Evolutionary conservation across 2,797 vertebrate species (phyloP).

Genomic region (Euphonia xanthogaster): DNA sequence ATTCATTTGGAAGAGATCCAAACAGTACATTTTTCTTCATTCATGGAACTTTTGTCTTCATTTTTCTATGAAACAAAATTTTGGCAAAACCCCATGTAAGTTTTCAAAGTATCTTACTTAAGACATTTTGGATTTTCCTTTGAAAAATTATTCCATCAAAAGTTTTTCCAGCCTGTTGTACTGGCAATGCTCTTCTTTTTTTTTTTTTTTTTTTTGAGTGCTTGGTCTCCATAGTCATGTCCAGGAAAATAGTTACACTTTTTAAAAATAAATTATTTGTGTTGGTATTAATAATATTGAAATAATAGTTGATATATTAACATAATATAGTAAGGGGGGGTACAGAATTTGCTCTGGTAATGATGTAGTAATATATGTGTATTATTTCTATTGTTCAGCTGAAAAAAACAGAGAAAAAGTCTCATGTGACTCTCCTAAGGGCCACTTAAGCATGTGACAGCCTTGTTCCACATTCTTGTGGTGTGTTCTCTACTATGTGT

Average conservation of each 20-base stretch:
- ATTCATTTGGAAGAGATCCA: slow-evolving; percentile 39
- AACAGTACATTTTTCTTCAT: slow-evolving; percentile 53
- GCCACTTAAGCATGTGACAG: not conserved
- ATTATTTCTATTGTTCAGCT: not conserved
- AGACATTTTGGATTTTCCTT: not conserved
- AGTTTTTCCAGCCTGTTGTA: not conserved
- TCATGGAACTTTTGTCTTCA: slow-evolving; percentile 1
- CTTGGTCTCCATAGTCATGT: not conserved
- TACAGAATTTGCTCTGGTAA: not conserved
- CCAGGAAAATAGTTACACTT: not conserved
- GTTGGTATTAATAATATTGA: not conserved
- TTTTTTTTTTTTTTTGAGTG: not conserved
- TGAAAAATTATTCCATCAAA: not conserved
- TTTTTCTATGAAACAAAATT: slow-evolving; percentile 7
- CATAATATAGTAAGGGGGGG: not conserved
- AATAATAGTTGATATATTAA: not conserved
- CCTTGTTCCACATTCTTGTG: not conserved
- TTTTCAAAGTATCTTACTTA: slow-evolving; percentile 1
- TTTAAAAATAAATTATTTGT: not conserved
- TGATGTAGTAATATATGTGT: rapidly evolving
- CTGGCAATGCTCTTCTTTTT: not conserved
- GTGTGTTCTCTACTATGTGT: not conserved
- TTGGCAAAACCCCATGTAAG: slow-evolving; percentile 22
- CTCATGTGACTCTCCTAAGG: not conserved
- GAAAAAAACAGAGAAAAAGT: not conserved